Base-by-base conservation (phyloP, 2,113 vertebrate genomes). In the Zeus faber region DNA sequence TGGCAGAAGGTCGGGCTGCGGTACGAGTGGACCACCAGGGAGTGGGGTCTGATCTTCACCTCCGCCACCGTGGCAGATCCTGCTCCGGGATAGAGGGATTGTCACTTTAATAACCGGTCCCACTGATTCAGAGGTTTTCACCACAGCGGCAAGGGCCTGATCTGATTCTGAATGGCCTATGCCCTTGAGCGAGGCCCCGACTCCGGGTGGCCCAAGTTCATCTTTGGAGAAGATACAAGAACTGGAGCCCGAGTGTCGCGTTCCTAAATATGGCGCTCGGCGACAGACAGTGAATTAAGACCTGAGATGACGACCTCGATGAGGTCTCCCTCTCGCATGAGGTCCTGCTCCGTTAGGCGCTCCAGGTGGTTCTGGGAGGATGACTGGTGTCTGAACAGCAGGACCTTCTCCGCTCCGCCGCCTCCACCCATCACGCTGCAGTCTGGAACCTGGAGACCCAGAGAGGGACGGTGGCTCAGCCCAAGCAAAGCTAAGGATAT, bases 1-100 rank as follows among this genome's bases (percentile, higher is more conserved):
- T 90, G 75, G 25, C 89, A 91, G 68, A 91, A 91, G 0, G 89
- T 89, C 37, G 89, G 89, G 0, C 76, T 80, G 37, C 85, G 83
- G 76, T 91, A 91, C 4, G 89, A 90, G 1, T 89, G 84, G 44
- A 91, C 89, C 39, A 58, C 65, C 67, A 91, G 76, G 2, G 82
- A 58, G 79, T 91, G 89, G 0, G 87, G 87, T 10, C 83, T 74
- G 58, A 81, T 76, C 64, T 79, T 82, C 48, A 82, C 52, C 74
- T 84, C 71, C 0, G 80, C 65, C 52, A 87, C 72, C 0, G 75
- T 62, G 10, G 85, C 79, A 0, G 76, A 82, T n/a, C 62, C 88
- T 90, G 75, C 17, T 50, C 31, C 45, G 46, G 23, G 39, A n/a
- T 2, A 29, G 27, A 9, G 27, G 27, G 4, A 29, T 29, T 4